These are phyloP conservation scores for Volucella inflata DNA, from an alignment of 2,888 invertebrate species.

Conservation along the genomic window DNA sequence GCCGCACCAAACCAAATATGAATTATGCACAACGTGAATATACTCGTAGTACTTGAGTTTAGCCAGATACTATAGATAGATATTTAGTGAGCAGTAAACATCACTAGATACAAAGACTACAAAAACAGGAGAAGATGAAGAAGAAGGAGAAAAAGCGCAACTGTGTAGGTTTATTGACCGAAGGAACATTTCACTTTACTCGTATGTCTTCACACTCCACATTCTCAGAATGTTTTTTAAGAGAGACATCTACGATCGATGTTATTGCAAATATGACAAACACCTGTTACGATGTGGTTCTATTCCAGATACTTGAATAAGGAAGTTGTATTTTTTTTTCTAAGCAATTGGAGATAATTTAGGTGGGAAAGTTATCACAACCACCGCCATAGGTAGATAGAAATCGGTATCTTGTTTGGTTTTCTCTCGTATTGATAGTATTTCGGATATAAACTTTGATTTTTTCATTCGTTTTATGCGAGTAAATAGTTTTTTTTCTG, in stretches of 20 bases:
- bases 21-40: constrained; percentile 30
- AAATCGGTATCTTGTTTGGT: too few species aligned
- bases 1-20: constrained; percentile 42
- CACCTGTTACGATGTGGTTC: constrained; percentile 37
- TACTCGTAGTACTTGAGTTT: constrained; percentile 18
- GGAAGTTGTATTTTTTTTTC: constrained; percentile 16
- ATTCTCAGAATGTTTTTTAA: constrained; percentile 30
- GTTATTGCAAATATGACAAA: constrained; percentile 5
- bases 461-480: too few species aligned
- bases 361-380: too few species aligned
- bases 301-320: background rate
- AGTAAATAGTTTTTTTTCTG: too few species aligned
- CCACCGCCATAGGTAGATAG: too few species aligned
- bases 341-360: too few species aligned
- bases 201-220: constrained; percentile 24
- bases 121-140: background rate
- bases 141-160: constrained; percentile 28
- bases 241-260: constrained; percentile 14
- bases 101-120: constrained; percentile 14
- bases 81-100: constrained; percentile 23
- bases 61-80: constrained; percentile 17
- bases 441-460: too few species aligned
- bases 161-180: constrained; percentile 68
- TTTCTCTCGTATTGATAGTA: too few species aligned
- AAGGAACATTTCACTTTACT: constrained; percentile 56